Base-by-base conservation (phyloP, 2,888 invertebrate genomes). In the Amblyjoppa fuscipennis region DNA sequence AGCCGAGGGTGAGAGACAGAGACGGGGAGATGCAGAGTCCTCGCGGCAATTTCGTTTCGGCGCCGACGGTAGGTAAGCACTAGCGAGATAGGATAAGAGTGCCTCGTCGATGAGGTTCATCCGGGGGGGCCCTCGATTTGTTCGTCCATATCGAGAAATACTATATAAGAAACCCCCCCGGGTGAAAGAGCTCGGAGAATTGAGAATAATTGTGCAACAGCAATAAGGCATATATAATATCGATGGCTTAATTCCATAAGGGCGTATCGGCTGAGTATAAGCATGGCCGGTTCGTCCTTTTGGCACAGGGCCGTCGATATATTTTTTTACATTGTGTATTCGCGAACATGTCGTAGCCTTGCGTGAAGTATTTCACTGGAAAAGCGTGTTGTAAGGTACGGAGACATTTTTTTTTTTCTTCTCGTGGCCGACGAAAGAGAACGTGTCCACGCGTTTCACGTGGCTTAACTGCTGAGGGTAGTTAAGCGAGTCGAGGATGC, bases 401-500 rank as follows among this genome's bases (percentile, higher is more conserved):
- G 41, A 56, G 59, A 59, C 74, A 73, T 68, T 73, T 31, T 68
- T 31, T 38, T 59, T 73, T 73, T 49, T 74, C 28, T 13, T 59
- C 68, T 61, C 78, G 49, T 53, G 88, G 87, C 90, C 34, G 87
- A 88, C 90, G 89, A 92, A 93, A 92, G 77, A 49, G 90, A 91
- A 92, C 92, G 90, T 90, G 92, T 92, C 90, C 90, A 90, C 87
- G 87, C 88, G 90, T 91, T 91, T 91, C 91, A 91, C 91, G 91
- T 91, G 91, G 93, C 91, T 92, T 90, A 91, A 91, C 93, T 91
- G 90, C 90, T 89, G 89, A 92, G 93, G 92, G 91, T 93, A 92
- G 93, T 93, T 93, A 91, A 90, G 90, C 90, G 91, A 93, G 91
- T 93, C 91, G 92, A 91, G 93, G 91, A 92, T 93, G 92, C 93